Evolutionary conservation across 1,140 invertebrate genomes (phyloP), one percentile per base, ranked within the genome.

Genomic region (Drosophila azteca): DNA sequence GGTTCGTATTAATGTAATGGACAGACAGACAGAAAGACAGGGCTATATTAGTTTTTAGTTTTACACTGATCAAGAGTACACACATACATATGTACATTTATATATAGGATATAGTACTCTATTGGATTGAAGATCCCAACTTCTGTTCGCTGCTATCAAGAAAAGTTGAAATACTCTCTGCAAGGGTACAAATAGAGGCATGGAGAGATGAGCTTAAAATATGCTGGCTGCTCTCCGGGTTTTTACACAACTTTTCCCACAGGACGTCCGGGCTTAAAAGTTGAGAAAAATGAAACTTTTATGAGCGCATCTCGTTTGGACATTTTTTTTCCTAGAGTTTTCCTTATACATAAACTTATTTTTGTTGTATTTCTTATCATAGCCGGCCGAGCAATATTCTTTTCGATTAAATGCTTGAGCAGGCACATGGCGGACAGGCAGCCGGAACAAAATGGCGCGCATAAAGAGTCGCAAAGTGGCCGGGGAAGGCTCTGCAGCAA

Each of bases 221-320:
- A 87, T 80, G 88, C 77, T 66, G 49, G 11, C 75, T 43, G 69
- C 52, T 60, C 43, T 59, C 43, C 31, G 53, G 15, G 6, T 20
- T 22, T 57, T 57, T 4, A 39, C 29, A 29, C 60, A 77, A 78
- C 73, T 80, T 79, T 84, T 88, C 88, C 88, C 88, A 81, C 57
- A 89, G 88, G 88, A 90, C 75, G 80, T 90, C 89, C 89, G 83
- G 88, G 77, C 88, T 90, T 90, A 90, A 90, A 84, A 90, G 88
- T 84, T 89, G 88, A 90, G 88, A 89, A 90, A 90, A 90, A 90
- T 90, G 83, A 90, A 90, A 89, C 74, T 90, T 90, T 90, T 89
- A 89, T 89, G 80, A 85, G 60, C 63, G 26, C 62, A 72, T 57
- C 54, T 77, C 60, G 35, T 39, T 39, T 39, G 26, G n/a, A 20